Base-by-base conservation (phyloP, 2,888 invertebrate species). In the Nebria salina region DNA sequence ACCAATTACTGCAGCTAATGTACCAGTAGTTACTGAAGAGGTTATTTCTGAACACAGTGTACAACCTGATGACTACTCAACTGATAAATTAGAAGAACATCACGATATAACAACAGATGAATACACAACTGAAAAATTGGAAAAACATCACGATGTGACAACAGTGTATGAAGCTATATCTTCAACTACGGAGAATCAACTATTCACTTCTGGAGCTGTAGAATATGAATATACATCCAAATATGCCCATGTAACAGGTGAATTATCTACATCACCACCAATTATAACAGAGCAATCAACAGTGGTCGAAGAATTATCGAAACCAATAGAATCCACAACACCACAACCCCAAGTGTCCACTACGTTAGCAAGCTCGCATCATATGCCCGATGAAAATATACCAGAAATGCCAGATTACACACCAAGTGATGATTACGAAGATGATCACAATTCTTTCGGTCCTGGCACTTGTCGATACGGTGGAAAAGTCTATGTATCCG, bases 391-490 rank as follows among this genome's bases (percentile, higher is more conserved):
- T 25, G 85, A 86, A 82, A 85, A 86, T 68, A 83, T 85, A 75
- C 87, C 88, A 9, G 87, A 87, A 83, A 82, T 86, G 25, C 88
- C 86, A 85, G 88, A 88, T 76, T 88, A 88, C 82, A 87, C 85
- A 68, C 87, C 86, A 54, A 88, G 89, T 4, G 91, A 91, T 82
- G 94, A 95, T 85, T 94, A 95, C 86, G 94, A 94, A 85, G 95
- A 95, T 86, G 95, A 95, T 85, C 93, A 93, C 86, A 92, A 93
- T 80, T 90, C 93, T 6, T 95, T 96, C 85, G 96, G 96, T 54
- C 96, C 96, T 15, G 97, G 97, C 84, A 97, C 97, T 75, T 97
- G 97, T 86, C 92, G 97, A 85, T 97, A 97, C 86, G 96, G 96
- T 82, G 97, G 97, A 85, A 96, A 96, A 90, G 94, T 97, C 74